Conservation (phyloP, 2,888 invertebrate genomes). For the Spodoptera picta region DNA sequence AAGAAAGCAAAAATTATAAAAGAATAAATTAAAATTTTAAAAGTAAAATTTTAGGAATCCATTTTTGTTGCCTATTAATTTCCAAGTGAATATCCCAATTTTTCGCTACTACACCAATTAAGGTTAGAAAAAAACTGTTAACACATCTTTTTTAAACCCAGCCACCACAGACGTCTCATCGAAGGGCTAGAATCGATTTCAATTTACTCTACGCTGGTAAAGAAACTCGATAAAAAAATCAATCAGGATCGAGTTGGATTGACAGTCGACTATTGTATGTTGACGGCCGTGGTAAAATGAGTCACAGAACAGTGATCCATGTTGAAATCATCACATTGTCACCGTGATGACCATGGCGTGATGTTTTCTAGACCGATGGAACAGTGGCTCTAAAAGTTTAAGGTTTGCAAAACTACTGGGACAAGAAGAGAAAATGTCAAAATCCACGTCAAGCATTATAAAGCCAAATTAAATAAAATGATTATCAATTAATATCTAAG, state of each 20-base stretch:
- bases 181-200: slow-evolving; percentile 80
- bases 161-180: slow-evolving; percentile 65
- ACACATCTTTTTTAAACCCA: slow-evolving; percentile 58
- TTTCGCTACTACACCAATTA: slow-evolving; percentile 24
- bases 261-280: slow-evolving; percentile 80
- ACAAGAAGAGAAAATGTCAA: background rate
- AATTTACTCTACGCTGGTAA: slow-evolving; percentile 76
- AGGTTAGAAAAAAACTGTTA: slow-evolving; percentile 47
- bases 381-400: slow-evolving; percentile 67
- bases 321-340: slow-evolving; percentile 79
- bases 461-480: too few species aligned
- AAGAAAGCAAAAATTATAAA: too few species aligned
- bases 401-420: background rate
- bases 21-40: too few species aligned
- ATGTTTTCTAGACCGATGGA: slow-evolving; percentile 62
- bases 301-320: slow-evolving; percentile 78
- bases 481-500: too few species aligned
- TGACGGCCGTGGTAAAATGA: slow-evolving; percentile 82
- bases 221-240: slow-evolving; percentile 81
- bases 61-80: background rate
- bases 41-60: too few species aligned
- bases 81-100: slow-evolving; percentile 2
- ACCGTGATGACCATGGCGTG: slow-evolving; percentile 75
- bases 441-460: too few species aligned
- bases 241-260: slow-evolving; percentile 82